These are phyloP conservation scores for Rhorus exstirpatorius DNA, from an alignment of 2,888 invertebrate species.

Conservation along the genomic window DNA sequence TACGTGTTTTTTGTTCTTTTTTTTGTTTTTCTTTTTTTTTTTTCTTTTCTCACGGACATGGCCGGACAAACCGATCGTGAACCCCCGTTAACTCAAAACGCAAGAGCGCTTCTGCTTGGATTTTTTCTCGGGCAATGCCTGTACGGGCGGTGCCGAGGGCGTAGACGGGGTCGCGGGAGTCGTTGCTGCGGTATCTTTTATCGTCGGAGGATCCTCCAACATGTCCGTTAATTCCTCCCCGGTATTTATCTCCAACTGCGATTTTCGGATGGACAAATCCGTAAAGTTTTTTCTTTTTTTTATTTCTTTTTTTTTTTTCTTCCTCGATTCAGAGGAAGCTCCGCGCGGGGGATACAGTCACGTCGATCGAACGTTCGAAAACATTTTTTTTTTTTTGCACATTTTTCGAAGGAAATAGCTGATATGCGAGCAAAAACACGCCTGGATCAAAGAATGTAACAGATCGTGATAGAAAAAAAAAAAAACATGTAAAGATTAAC, in stretches of 20 bases:
- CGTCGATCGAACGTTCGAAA: background rate
- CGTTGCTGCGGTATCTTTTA: conserved; percentile 82
- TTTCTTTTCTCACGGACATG: conserved; percentile 42
- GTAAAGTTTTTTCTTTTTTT: conserved; percentile 55
- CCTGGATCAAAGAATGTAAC: background rate
- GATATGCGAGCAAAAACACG: no score
- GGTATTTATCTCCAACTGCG: conserved; percentile 85
- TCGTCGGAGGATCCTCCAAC: conserved; percentile 84
- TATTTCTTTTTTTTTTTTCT: conserved; percentile 30
- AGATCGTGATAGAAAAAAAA: background rate
- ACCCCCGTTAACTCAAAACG: conserved; percentile 83
- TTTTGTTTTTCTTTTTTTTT: conserved; percentile 12
- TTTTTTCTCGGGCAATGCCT: conserved; percentile 83
- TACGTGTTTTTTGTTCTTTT: conserved; percentile 20
- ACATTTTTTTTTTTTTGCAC: no score
- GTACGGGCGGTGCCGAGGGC: conserved; percentile 81
- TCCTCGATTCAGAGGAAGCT: no score
- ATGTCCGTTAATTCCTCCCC: conserved; percentile 85
- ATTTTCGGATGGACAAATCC: conserved; percentile 68
- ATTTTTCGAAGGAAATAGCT: no score
- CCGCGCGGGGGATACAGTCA: background rate
- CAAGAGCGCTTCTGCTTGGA: conserved; percentile 84
- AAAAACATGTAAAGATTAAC: no score
- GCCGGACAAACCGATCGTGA: conserved; percentile 61
- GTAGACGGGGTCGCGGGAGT: conserved; percentile 84